phyloP scores from a whole-genome alignment of 23 tunicate species.

The Trididemnum clinides region DNA sequence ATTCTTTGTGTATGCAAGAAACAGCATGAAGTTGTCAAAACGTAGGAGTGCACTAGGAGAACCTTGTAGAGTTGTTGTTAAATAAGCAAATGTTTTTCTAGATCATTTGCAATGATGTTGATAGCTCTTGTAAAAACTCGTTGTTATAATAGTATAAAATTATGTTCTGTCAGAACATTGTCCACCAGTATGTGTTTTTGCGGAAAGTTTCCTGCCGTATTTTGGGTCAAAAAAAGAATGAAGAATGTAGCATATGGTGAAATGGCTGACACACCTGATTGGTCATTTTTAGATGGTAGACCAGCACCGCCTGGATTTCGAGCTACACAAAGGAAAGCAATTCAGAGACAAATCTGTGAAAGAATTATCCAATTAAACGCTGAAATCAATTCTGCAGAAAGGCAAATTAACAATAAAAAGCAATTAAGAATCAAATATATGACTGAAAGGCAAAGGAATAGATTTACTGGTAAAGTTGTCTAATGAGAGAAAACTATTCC shows the following conservation, averaged over 20 bases:
- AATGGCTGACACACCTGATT: conserved; percentile 1
- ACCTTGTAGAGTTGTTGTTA: too few species aligned
- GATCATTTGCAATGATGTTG: too few species aligned
- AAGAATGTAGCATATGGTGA: not conserved
- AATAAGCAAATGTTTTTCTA: too few species aligned
- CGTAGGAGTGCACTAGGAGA: too few species aligned
- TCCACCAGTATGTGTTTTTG: too few species aligned
- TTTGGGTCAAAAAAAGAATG: not conserved
- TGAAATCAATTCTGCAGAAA: not conserved
- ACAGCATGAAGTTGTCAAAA: too few species aligned
- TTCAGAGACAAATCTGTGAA: conserved; percentile 21
- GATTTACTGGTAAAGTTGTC: too few species aligned
- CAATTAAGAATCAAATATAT: not conserved
- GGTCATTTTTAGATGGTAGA: conserved; percentile 15
- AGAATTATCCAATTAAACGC: not conserved
- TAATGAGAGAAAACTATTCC: too few species aligned
- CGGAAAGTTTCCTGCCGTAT: not conserved
- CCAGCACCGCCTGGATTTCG: not conserved
- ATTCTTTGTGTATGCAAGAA: too few species aligned
- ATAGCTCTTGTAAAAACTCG: too few species aligned
- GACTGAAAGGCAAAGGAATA: not conserved
- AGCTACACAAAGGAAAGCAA: not conserved
- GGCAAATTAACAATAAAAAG: not conserved
- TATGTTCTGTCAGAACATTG: not conserved
- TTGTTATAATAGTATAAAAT: too few species aligned